Evolutionary conservation across 2,797 vertebrate genomes (phyloP).

Genomic region (Balearica regulorum): DNA sequence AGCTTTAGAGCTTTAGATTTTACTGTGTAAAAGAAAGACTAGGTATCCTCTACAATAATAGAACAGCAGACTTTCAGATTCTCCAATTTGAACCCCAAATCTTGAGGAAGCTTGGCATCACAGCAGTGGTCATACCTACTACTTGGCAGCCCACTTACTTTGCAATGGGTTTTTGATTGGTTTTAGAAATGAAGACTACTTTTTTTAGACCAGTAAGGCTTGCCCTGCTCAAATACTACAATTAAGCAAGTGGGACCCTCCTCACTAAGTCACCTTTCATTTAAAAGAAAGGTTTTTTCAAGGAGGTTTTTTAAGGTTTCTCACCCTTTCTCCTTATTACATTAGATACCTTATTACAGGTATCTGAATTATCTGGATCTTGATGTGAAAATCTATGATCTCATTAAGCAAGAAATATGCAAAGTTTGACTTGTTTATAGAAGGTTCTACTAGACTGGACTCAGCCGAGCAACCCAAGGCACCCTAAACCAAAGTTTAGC

Average conservation of each 20-base stretch:
- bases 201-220: neutral
- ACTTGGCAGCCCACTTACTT: neutral
- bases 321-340: neutral
- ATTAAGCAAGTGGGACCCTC: neutral
- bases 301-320: neutral
- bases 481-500: neutral
- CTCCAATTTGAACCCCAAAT: neutral
- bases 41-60: accelerated
- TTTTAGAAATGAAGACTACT: neutral
- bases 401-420: neutral
- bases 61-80: neutral
- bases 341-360: neutral
- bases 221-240: neutral
- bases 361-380: neutral
- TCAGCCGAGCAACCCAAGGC: accelerated
- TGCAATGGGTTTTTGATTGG: accelerated
- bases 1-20: neutral
- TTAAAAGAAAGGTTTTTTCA: neutral
- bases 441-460: neutral
- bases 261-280: neutral
- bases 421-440: neutral
- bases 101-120: neutral
- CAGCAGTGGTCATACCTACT: neutral
- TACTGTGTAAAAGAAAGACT: accelerated
- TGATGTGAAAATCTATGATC: neutral